Evolutionary conservation across 2,113 vertebrate genomes (phyloP).

Genomic region (Microtus montanus): DNA sequence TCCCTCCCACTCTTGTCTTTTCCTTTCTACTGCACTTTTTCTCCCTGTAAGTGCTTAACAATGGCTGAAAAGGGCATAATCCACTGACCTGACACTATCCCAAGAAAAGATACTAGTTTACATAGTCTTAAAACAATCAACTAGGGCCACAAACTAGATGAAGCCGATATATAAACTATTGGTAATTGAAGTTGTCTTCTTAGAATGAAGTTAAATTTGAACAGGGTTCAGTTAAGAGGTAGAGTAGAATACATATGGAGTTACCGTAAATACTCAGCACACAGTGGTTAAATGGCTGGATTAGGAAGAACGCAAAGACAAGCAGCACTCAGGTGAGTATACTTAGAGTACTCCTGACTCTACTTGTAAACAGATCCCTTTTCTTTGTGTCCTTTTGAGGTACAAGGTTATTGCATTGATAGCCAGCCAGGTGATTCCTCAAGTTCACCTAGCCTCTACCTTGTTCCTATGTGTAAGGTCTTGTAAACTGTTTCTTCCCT

Average conservation of each 20-base stretch:
- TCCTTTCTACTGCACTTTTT: conserved; percentile 40
- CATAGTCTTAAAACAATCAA: conserved; percentile 39
- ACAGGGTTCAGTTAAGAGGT: not conserved
- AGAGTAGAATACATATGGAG: not conserved
- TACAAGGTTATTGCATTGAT: not conserved
- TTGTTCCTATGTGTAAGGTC: not conserved
- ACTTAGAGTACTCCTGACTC: not conserved
- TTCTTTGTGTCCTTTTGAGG: not conserved
- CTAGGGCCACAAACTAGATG: conserved; percentile 7
- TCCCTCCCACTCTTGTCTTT: not conserved
- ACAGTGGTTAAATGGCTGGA: not conserved
- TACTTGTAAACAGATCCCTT: not conserved
- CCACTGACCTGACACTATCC: not conserved
- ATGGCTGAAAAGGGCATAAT: conserved; percentile 17
- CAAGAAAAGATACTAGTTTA: conserved; percentile 41
- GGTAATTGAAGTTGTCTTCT: not conserved
- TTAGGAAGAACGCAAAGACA: not conserved
- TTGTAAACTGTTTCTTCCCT: not conserved
- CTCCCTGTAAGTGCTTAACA: conserved; percentile 38
- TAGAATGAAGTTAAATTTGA: conserved; percentile 43
- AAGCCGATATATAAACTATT: not conserved
- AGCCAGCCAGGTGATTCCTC: not conserved
- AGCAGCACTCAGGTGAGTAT: too few species aligned
- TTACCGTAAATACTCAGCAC: not conserved
- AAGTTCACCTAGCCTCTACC: not conserved